Evolutionary conservation across 2,888 invertebrate species (phyloP).

Genomic region (Tetragonisca angustula): DNA sequence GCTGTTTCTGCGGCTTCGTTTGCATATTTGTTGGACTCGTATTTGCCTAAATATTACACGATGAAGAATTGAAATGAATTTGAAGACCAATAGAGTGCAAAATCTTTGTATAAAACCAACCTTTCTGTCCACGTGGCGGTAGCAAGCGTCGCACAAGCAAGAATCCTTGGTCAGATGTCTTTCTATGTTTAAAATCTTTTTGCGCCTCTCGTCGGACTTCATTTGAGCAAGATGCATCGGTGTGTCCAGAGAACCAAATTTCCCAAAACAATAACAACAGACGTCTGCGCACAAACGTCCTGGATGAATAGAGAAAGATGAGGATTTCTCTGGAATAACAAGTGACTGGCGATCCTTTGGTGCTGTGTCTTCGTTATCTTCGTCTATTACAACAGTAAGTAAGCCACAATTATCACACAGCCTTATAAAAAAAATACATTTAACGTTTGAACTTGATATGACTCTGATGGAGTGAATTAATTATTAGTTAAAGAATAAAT

Average conservation of each 20-base stretch:
- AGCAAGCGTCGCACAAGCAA: constrained; percentile 94
- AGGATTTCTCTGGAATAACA: constrained; percentile 94
- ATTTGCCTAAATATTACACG: constrained; percentile 74
- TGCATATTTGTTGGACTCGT: constrained; percentile 81
- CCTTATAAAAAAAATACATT: background rate
- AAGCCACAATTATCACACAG: constrained; percentile 12
- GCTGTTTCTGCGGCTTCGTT: constrained; percentile 80
- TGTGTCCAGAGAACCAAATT: constrained; percentile 93
- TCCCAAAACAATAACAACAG: constrained; percentile 94
- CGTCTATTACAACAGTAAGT: constrained; percentile 71
- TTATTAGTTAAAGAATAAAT: constrained; percentile 29
- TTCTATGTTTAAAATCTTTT: constrained; percentile 91
- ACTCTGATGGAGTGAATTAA: constrained; percentile 1
- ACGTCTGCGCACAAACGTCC: constrained; percentile 93
- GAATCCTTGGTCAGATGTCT: constrained; percentile 93
- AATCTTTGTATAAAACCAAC: constrained; percentile 80
- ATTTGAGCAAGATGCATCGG: constrained; percentile 95
- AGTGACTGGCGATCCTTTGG: constrained; percentile 86
- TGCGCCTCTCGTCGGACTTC: constrained; percentile 92
- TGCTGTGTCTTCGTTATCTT: constrained; percentile 79
- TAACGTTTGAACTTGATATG: background rate
- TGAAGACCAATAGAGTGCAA: too few relatives aligned
- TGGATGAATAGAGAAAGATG: constrained; percentile 94
- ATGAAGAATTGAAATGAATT: background rate
- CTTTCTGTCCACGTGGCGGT: constrained; percentile 93